Conservation (phyloP, 2,888 invertebrate genomes). For the Xanthia togata region DNA sequence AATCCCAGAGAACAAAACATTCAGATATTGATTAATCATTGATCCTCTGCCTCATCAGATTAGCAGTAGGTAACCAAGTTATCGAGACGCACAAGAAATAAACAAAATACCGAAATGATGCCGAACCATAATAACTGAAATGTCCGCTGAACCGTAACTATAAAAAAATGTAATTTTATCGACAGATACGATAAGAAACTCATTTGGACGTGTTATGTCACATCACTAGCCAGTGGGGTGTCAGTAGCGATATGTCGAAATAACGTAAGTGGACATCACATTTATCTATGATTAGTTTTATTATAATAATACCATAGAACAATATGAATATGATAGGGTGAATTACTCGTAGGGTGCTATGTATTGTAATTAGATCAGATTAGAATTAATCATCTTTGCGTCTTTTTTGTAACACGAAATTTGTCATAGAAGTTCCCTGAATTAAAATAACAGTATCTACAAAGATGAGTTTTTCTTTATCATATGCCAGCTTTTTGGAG, state of each 20-base stretch:
- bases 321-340: constrained; percentile 17
- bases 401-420: background rate
- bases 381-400: background rate
- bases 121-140: background rate
- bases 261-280: constrained; percentile 30
- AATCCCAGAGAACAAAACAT: background rate
- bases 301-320: constrained; percentile 1
- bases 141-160: constrained; percentile 1
- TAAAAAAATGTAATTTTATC: constrained; percentile 32
- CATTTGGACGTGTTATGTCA: constrained; percentile 42
- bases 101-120: background rate
- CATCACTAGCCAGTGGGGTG: constrained; percentile 35
- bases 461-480: background rate
- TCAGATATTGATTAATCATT: background rate
- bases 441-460: background rate
- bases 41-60: background rate
- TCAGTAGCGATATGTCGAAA: constrained; percentile 28
- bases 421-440: background rate
- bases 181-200: constrained; percentile 32
- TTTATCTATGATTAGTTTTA: constrained; percentile 22
- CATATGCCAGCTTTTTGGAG: background rate
- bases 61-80: background rate
- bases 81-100: background rate
- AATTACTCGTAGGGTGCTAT: background rate
- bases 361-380: constrained; percentile 8